These are phyloP conservation scores for Episyrphus balteatus DNA, from an alignment of 1,140 invertebrate species.

Conservation along the genomic window DNA sequence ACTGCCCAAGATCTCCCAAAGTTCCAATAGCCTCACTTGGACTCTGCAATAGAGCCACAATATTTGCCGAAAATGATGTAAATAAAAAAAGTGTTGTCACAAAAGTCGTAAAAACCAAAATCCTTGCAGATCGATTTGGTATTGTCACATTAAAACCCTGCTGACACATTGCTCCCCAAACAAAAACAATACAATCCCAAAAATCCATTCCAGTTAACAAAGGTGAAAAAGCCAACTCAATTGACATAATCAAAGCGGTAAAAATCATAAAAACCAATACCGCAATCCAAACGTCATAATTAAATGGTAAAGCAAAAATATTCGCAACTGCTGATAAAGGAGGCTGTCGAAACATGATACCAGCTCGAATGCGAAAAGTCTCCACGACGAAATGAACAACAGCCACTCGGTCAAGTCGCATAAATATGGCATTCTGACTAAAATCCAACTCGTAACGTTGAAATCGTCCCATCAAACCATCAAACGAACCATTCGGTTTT, in stretches of 20 bases:
- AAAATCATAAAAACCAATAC: slow-evolving; percentile 28
- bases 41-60: slow-evolving; percentile 47
- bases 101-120: slow-evolving; percentile 43
- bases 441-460: slow-evolving; percentile 42
- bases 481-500: slow-evolving; percentile 41
- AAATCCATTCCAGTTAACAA: slow-evolving; percentile 29
- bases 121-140: slow-evolving; percentile 36
- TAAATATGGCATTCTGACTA: slow-evolving; percentile 41
- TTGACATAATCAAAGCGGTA: slow-evolving; percentile 20
- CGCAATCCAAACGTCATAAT: slow-evolving; percentile 48
- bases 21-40: slow-evolving; percentile 43
- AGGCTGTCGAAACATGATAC: slow-evolving; percentile 51
- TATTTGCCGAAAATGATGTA: slow-evolving; percentile 49
- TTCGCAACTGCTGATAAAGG: slow-evolving; percentile 52
- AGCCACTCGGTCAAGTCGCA: slow-evolving; percentile 41
- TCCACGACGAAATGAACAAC: slow-evolving; percentile 42
- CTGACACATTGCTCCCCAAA: slow-evolving; percentile 48
- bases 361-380: slow-evolving; percentile 39
- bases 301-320: slow-evolving; percentile 53
- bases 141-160: slow-evolving; percentile 45
- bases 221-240: slow-evolving; percentile 19
- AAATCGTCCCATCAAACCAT: slow-evolving; percentile 42
- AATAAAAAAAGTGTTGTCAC: slow-evolving; percentile 43
- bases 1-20: slow-evolving; percentile 41
- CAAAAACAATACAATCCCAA: slow-evolving; percentile 39